These are phyloP conservation scores for Tetragonisca angustula DNA, from an alignment of 2,888 invertebrate species.

Conservation along the genomic window DNA sequence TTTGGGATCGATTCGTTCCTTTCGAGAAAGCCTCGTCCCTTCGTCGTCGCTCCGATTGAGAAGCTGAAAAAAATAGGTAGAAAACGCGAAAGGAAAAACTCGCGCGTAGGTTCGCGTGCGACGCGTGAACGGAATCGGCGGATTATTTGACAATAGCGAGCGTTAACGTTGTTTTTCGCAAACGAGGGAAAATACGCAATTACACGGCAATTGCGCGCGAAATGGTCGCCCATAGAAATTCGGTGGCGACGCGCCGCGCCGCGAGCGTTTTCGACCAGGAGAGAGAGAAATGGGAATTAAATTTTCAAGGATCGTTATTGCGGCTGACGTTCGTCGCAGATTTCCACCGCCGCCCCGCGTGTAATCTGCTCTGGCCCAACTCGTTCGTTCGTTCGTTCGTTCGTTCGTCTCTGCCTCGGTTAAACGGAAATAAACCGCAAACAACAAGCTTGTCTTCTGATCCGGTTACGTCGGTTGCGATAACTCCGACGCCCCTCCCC, in stretches of 20 bases:
- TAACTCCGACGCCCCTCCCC: neutral
- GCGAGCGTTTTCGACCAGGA: constrained; percentile 1
- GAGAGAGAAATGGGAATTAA: constrained; percentile 27
- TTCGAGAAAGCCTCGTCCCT: neutral
- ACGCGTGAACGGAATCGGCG: neutral
- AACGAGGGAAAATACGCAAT: constrained; percentile 9
- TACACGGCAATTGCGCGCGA: constrained; percentile 8
- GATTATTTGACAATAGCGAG: constrained; percentile 8
- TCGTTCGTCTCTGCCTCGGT: neutral
- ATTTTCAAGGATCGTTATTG: constrained; percentile 52
- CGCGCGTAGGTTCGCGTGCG: too few relatives aligned
- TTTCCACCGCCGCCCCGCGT: neutral
- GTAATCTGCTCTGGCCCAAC: neutral
- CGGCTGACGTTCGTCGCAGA: constrained; percentile 20
- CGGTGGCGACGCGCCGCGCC: neutral
- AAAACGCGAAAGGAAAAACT: neutral
- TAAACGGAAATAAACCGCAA: constrained; percentile 19
- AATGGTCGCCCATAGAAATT: constrained; percentile 26
- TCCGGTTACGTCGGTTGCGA: neutral
- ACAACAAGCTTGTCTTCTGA: constrained; percentile 17
- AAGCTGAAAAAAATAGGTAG: neutral
- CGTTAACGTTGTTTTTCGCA: constrained; percentile 3
- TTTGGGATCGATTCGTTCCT: neutral
- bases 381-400: neutral
- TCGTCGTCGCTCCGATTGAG: neutral